Percentiles rank a stretch among this genome's conserved stretches.
Evolutionary conservation across 2,113 vertebrate species (phyloP).

Genomic region (Ranitomeya variabilis): DNA sequence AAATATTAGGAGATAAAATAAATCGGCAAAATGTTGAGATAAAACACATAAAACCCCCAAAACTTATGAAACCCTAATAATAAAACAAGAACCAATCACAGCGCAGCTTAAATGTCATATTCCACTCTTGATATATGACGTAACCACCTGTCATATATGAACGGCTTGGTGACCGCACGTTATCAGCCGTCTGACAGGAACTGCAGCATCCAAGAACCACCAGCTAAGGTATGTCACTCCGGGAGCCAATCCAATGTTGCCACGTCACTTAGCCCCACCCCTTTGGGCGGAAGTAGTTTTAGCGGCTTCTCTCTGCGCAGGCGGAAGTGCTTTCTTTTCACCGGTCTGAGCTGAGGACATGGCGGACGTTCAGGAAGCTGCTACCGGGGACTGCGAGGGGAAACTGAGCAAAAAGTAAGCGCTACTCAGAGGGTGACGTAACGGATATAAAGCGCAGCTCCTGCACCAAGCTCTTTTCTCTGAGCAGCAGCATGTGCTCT

Average conservation of each 20-base stretch:
- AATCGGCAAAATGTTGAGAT: too few species aligned
- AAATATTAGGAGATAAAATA: too few species aligned
- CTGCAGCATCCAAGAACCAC: background rate
- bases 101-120: too few species aligned
- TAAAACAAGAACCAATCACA: too few species aligned
- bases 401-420: constrained; percentile 72
- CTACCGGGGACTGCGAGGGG: background rate
- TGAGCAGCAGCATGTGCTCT: background rate
- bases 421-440: background rate
- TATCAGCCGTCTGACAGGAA: too few species aligned
- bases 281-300: background rate
- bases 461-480: background rate
- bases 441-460: too few species aligned
- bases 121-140: too few species aligned
- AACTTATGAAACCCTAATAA: too few species aligned
- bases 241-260: background rate
- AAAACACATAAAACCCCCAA: too few species aligned
- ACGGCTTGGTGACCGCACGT: too few species aligned
- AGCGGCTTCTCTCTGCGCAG: too few species aligned
- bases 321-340: background rate
- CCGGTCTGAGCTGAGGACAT: background rate
- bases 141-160: too few species aligned
- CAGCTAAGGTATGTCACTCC: background rate
- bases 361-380: constrained; percentile 45
- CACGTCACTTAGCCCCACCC: constrained; percentile 7